Evolutionary conservation across 2,888 invertebrate species (phyloP).

Genomic region (Eugnorisma glareosa): DNA sequence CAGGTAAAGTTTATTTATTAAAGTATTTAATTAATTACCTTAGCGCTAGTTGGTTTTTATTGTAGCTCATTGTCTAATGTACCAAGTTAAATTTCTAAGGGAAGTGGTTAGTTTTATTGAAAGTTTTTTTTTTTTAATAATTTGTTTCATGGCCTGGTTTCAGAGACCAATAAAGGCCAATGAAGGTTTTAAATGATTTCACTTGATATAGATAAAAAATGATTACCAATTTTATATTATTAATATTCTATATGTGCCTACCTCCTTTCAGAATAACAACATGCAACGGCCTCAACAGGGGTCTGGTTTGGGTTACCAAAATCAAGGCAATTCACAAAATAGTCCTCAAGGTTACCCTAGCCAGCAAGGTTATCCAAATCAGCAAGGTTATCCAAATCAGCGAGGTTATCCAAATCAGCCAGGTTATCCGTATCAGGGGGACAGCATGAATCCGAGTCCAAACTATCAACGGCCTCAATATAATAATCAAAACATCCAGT

Average conservation of each 20-base stretch:
- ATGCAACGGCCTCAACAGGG: conserved; percentile 29
- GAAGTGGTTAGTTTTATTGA: neutral
- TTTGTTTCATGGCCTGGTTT: too few species aligned
- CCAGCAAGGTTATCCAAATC: conserved; percentile 25
- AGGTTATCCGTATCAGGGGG: conserved; percentile 37
- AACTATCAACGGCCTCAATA: conserved; percentile 45
- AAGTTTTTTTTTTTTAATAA: too few species aligned
- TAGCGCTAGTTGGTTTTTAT: conserved; percentile 1
- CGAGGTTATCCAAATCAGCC: conserved; percentile 22
- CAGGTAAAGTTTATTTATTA: conserved; percentile 63
- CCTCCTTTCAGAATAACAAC: conserved; percentile 47
- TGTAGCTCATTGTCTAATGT: neutral
- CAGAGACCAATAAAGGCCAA: too few species aligned
- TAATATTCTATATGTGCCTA: neutral
- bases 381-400: conserved; percentile 18
- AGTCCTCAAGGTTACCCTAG: conserved; percentile 36
- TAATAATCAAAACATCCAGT: conserved; percentile 36
- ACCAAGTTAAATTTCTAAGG: neutral
- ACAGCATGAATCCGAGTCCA: conserved; percentile 42
- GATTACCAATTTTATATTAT: neutral
- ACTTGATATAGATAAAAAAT: neutral
- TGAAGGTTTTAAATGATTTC: neutral
- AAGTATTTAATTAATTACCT: conserved; percentile 51
- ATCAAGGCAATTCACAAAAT: conserved; percentile 38
- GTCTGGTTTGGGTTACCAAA: conserved; percentile 24